Evolutionary conservation across 2,797 vertebrate genomes (phyloP), one percentile per base, ranked within the genome.

Genomic region (Danio tinwini): DNA sequence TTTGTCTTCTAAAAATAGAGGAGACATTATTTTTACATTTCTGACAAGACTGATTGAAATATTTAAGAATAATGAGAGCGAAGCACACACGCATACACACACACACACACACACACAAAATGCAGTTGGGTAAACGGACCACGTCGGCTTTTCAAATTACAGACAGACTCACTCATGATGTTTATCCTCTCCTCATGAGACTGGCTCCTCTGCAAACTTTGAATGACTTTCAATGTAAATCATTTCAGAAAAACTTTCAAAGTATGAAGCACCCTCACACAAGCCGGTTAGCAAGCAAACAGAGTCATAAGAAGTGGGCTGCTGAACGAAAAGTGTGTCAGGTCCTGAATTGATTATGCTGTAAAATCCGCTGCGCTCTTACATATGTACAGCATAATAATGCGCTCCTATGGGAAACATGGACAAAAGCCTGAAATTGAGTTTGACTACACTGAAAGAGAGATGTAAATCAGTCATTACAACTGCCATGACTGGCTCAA

Each of bases 311-410:
- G 81, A 68, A 85, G 85, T 82, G 55, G 85, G 89, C 83, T 85
- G 89, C 86, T 69, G 84, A 90, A 88, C 80, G 29, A 87, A 81
- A 86, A 92, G 90, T 85, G 89, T 91, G 91, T 93, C 92, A 91
- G 88, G 90, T 93, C 92, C 92, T 91, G 85, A 69, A 91, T 92
- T 90, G 93, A 92, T 92, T 92, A 88, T 86, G 88, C 90, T 90
- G 89, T 89, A 90, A 90, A 89, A 91, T 90, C 88, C 87, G 88
- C 87, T 81, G 80, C 85, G 90, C 86, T 91, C 88, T 88, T 94
- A 92, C 91, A 93, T 94, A 92, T 92, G 92, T 88, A 91, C 92
- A 91, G 91, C 82, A 90, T 87, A 90, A 92, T 92, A 93, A 93
- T 90, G 90, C 87, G 88, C 83, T 93, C 92, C 92, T 91, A 78